Evolutionary conservation across 2,113 vertebrate genomes (phyloP).

Genomic region (Peromyscus californicus): DNA sequence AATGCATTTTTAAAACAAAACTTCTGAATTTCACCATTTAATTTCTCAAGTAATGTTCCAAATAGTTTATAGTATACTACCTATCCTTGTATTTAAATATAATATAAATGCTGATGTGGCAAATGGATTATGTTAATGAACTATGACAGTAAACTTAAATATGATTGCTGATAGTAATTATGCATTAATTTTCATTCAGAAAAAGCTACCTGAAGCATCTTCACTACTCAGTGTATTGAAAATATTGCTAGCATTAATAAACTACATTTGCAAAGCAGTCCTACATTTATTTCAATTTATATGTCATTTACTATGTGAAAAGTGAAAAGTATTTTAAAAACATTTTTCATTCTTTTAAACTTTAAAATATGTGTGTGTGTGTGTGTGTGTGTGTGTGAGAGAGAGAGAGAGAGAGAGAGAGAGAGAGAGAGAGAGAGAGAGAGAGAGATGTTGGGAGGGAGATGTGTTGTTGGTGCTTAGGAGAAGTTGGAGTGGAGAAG

Average conservation of each 20-base stretch:
- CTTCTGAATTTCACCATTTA: not conserved
- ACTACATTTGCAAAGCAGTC: not conserved
- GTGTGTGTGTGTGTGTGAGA: not conserved
- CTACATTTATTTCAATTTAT: not conserved
- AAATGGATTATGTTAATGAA: not conserved
- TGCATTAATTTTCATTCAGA: not conserved
- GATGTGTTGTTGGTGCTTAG: not conserved
- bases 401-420: too few species aligned
- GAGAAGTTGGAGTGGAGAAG: not conserved
- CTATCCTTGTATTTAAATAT: not conserved
- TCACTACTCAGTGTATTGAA: not conserved
- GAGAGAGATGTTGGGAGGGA: not conserved
- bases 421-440: too few species aligned
- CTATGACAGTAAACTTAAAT: not conserved
- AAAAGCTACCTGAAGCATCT: not conserved
- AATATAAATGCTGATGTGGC: not conserved
- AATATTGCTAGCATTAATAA: not conserved
- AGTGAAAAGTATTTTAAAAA: not conserved
- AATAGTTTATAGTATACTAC: not conserved
- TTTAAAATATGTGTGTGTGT: not conserved
- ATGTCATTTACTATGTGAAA: not conserved
- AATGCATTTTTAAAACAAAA: slow-evolving; percentile 4
- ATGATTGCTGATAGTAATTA: not conserved
- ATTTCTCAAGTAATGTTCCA: not conserved
- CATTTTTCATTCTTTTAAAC: not conserved